phyloP scores from a whole-genome alignment of 2,113 vertebrate species.

The Pheucticus melanocephalus region DNA sequence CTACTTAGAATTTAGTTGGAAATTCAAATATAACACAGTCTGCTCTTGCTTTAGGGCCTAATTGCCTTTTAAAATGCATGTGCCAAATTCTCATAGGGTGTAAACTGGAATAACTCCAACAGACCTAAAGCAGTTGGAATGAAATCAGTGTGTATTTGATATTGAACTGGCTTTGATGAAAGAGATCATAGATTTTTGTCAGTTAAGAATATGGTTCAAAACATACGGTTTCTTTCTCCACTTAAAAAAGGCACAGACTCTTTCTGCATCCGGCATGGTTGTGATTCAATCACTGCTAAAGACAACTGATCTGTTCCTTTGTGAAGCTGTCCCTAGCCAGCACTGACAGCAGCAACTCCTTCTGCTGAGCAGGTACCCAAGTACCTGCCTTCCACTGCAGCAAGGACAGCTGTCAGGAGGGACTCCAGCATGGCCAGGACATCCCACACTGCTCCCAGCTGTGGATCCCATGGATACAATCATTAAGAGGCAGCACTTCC shows the following conservation, averaged over 20 bases:
- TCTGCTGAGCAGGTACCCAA: neutral
- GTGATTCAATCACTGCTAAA: neutral
- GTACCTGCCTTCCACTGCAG: neutral
- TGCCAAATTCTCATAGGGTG: slow-evolving; percentile 39
- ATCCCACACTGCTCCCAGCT: neutral
- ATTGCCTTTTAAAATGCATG: slow-evolving; percentile 42
- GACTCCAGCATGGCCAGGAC: neutral
- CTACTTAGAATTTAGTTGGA: slow-evolving; percentile 1
- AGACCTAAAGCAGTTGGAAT: slow-evolving; percentile 40
- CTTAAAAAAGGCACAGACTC: neutral
- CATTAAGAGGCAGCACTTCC: neutral
- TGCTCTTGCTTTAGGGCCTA: slow-evolving; percentile 31
- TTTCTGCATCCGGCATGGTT: neutral
- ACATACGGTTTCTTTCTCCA: neutral
- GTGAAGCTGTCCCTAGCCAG: neutral
- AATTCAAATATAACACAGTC: slow-evolving; percentile 25
- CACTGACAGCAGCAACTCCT: fast-evolving
- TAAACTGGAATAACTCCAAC: slow-evolving; percentile 44
- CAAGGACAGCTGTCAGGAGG: neutral
- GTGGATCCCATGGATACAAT: neutral
- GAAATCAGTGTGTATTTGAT: slow-evolving; percentile 51
- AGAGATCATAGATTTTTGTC: slow-evolving; percentile 41
- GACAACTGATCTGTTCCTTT: neutral
- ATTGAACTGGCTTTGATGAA: slow-evolving; percentile 43
- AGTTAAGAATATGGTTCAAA: slow-evolving; percentile 3